These are phyloP conservation scores for Avahi laniger DNA, from an alignment of 2,797 vertebrate genomes.

Conservation along the genomic window DNA sequence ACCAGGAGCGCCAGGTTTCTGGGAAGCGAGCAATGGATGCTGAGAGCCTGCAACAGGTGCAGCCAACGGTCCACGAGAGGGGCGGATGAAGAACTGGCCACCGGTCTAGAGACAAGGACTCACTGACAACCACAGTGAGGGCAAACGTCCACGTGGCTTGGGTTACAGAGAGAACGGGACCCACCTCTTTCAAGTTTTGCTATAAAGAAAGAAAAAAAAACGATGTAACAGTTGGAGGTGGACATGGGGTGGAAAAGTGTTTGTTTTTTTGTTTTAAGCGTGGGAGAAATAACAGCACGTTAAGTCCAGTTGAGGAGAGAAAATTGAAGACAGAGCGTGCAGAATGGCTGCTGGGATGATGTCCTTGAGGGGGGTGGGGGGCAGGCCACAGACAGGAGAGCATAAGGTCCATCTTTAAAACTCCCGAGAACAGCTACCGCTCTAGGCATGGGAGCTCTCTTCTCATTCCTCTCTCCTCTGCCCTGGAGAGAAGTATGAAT, in stretches of 20 bases:
- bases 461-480: neutral
- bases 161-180: neutral
- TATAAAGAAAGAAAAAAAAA: neutral
- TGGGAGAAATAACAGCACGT: neutral
- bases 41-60: neutral
- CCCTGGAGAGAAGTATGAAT: neutral
- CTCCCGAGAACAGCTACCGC: accelerated
- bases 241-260: neutral
- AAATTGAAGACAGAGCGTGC: neutral
- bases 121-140: neutral
- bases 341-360: accelerated
- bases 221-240: neutral
- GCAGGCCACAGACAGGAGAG: neutral
- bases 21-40: neutral
- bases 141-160: accelerated
- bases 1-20: neutral
- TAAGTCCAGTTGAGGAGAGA: neutral
- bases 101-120: neutral
- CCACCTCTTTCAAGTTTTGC: neutral
- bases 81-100: neutral
- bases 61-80: too few species aligned
- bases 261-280: neutral
- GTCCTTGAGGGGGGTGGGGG: neutral
- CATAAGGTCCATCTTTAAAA: neutral
- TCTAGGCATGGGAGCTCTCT: neutral